A percentile compares a stretch with the other conserved stretches of the same genome.
Evolutionary conservation across 2,888 invertebrate species (phyloP).

Genomic region (Mechanitis messenoides): DNA sequence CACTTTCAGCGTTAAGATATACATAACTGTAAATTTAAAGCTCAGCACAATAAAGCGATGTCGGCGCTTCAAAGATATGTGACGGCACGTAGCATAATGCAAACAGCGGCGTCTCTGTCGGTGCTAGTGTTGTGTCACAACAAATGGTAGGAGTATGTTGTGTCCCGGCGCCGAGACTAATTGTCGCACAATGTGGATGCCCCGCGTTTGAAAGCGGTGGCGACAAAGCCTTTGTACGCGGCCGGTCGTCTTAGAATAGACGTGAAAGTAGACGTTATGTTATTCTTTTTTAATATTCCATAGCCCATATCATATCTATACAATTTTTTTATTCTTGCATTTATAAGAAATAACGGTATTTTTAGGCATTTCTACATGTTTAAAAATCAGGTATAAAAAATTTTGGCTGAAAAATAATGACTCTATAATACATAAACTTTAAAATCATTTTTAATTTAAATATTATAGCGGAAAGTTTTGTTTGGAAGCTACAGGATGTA

Average conservation of each 20-base stretch:
- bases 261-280: slow-evolving; percentile 15
- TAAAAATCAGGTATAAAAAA: too few species aligned
- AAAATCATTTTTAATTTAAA: too few species aligned
- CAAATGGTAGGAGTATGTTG: slow-evolving; percentile 44
- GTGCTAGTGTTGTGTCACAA: slow-evolving; percentile 55
- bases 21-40: slow-evolving; percentile 24
- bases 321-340: too few species aligned
- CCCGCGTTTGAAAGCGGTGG: slow-evolving; percentile 48
- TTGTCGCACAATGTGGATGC: slow-evolving; percentile 56
- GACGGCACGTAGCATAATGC: slow-evolving; percentile 72
- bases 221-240: slow-evolving; percentile 59
- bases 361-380: too few species aligned
- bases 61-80: slow-evolving; percentile 68
- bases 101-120: slow-evolving; percentile 72
- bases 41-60: slow-evolving; percentile 49
- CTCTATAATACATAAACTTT: too few species aligned
- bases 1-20: slow-evolving; percentile 12
- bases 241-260: slow-evolving; percentile 42
- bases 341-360: too few species aligned
- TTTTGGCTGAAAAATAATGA: too few species aligned
- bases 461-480: too few species aligned
- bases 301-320: too few species aligned
- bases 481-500: too few species aligned
- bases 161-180: slow-evolving; percentile 62
- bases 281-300: not conserved